phyloP scores from a whole-genome alignment of 2,888 invertebrate species.

The Digitonthophagus gazella region DNA sequence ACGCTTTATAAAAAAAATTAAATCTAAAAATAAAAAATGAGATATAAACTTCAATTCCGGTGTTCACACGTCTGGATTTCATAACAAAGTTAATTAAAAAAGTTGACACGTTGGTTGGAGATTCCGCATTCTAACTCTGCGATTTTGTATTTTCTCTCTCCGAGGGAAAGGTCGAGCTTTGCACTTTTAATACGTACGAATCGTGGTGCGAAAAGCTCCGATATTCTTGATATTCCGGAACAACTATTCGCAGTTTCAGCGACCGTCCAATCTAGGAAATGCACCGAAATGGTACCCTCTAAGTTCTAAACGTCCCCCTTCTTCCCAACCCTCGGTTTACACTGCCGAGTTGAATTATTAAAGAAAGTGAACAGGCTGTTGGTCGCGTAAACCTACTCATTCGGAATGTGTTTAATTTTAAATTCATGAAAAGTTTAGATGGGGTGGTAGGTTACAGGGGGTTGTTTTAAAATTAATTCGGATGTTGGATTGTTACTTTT shows the following conservation, averaged over 20 bases:
- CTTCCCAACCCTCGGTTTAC: too few species aligned
- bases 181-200: background rate
- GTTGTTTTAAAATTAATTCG: background rate
- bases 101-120: conserved; percentile 7
- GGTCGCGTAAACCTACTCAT: background rate
- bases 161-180: too few species aligned
- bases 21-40: background rate
- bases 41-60: background rate
- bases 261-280: background rate
- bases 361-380: background rate
- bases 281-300: background rate
- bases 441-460: too few species aligned
- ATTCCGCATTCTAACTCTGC: too few species aligned
- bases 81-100: conserved; percentile 16
- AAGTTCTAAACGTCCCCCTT: background rate
- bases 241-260: background rate
- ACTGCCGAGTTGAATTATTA: background rate
- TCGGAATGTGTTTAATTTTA: background rate
- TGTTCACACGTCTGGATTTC: background rate
- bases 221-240: background rate
- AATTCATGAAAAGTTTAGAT: background rate
- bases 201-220: background rate
- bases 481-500: too few species aligned
- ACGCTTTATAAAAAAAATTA: background rate
- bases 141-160: too few species aligned